Base-by-base conservation (phyloP, 2,888 invertebrate genomes). In the Crematogaster levior region DNA sequence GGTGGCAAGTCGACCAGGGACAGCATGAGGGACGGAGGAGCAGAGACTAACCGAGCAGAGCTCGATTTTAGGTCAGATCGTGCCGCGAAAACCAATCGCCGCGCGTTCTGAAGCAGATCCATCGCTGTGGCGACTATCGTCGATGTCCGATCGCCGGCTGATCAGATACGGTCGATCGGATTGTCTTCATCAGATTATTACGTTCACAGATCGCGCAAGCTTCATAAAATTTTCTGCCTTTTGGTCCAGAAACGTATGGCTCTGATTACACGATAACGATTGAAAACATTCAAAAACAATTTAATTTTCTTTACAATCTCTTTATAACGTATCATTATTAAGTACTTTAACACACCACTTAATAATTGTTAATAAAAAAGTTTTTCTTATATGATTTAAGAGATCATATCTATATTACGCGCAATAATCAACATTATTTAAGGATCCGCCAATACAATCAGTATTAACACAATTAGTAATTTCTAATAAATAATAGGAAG, bases 61-160 rank as follows among this genome's bases (percentile, higher is more conserved):
- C 88, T 86, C 90, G 91, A 90, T 94, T 94, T 93, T 93, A 94
- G 93, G 93, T 93, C 93, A 94, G 90, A 93, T 93, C 94, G 93
- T 94, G 94, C 92, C 85, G 91, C 91, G 94, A 94, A 94, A 94
- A 92, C 92, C 93, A 94, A 93, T 93, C 89, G 89, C 84, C 43
- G 88, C 85, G 91, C 89, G 90, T 85, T 88, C 87, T 87, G 84
- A 83, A 82, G 84, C 85, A 83, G 85, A 89, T 89, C 88, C 86
- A 89, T 89, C 87, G 85, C 73, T 80, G 89, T 84, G 84, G 87
- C 85, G 81, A 85, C 85, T 85, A 37, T 79, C 66, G 73, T 61
- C 82, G 77, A 75, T 46, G 73, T 60, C 77, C 86, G 84, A 86
- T 86, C 84, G 65, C 79, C 72, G 15, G 46, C 77, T 83, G 86